Percentiles rank a stretch among this genome's conserved stretches.
Evolutionary conservation across 2,113 vertebrate genomes (phyloP).

Genomic region (Mobula birostris): DNA sequence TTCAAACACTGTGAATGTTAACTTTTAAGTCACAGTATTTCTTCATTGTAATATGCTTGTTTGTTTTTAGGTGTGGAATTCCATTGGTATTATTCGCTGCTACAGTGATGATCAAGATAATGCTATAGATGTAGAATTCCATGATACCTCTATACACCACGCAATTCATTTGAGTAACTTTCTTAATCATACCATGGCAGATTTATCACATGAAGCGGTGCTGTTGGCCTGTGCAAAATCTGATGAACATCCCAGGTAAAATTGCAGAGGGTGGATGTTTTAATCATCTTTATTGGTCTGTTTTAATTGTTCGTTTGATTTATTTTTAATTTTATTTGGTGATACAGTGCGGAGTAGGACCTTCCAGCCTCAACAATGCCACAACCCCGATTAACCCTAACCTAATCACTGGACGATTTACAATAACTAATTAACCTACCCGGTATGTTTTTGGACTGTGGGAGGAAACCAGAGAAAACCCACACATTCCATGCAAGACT

Average conservation of each 20-base stretch:
- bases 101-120: slow-evolving; percentile 94
- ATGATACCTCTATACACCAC: slow-evolving; percentile 83
- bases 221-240: slow-evolving; percentile 78
- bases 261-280: background rate
- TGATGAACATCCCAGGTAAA: slow-evolving; percentile 79
- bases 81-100: slow-evolving; percentile 79
- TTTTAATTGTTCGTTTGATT: background rate
- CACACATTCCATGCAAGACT: too few species aligned
- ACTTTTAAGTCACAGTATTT: background rate
- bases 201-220: slow-evolving; percentile 80
- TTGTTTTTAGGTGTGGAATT: slow-evolving; percentile 82
- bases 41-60: background rate
- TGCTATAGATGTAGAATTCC: slow-evolving; percentile 90
- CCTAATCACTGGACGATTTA: too few species aligned
- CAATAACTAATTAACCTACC: too few species aligned
- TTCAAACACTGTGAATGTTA: background rate
- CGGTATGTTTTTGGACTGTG: too few species aligned
- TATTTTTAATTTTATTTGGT: too few species aligned
- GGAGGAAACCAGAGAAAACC: too few species aligned
- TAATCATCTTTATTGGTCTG: background rate
- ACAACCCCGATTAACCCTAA: too few species aligned
- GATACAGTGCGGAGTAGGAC: too few species aligned
- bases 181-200: slow-evolving; percentile 77
- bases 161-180: slow-evolving; percentile 85
- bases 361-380: too few species aligned